Conservation (phyloP, 2,113 vertebrate species). For the Oophaga pumilio region DNA sequence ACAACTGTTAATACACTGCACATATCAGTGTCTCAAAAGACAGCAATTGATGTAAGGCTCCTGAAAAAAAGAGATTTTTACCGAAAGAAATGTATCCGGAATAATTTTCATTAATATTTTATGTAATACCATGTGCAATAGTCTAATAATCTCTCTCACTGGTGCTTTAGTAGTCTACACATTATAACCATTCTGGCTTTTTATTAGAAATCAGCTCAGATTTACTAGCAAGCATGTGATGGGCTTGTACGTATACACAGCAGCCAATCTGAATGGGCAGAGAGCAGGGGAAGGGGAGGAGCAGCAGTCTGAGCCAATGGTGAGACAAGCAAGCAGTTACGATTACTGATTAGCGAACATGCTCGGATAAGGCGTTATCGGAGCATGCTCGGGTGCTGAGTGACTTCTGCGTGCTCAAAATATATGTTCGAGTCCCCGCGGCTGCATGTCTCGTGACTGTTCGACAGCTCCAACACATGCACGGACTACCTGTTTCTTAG, state of each 20-base stretch:
- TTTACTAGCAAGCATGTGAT: background rate
- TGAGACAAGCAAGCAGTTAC: background rate
- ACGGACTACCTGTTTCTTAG: no score
- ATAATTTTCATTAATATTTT: background rate
- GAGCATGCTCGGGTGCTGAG: no score
- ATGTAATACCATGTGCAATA: background rate
- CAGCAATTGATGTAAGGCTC: conserved; percentile 10
- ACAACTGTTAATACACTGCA: background rate
- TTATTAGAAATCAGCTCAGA: no score
- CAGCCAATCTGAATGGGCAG: background rate
- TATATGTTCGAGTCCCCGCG: no score
- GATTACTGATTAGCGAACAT: no score
- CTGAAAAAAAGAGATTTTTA: background rate
- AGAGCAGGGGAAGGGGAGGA: background rate
- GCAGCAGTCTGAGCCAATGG: background rate
- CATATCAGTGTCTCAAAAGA: conserved; percentile 22
- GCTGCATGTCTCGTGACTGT: no score
- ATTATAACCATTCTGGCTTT: background rate
- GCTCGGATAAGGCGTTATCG: no score
- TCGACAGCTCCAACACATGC: no score
- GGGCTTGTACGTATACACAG: background rate
- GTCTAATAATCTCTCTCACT: background rate
- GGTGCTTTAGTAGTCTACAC: background rate
- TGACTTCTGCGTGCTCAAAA: no score
- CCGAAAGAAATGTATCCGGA: background rate